phyloP scores from a whole-genome alignment of 35 echinoderm and acorn worm species.

The Lytechinus pictus region DNA sequence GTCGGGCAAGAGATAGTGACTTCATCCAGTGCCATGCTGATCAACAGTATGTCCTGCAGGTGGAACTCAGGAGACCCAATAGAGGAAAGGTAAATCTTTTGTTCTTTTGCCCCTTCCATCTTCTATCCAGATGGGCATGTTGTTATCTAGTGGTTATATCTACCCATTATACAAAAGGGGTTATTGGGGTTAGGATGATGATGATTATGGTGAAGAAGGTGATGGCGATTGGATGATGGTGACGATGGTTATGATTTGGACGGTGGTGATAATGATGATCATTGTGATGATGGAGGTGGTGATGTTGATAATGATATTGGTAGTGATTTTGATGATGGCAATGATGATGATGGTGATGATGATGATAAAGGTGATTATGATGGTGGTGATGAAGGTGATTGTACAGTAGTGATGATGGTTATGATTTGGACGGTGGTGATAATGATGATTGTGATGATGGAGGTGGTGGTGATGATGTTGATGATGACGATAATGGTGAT shows the following conservation, averaged over 20 bases:
- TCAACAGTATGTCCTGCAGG: slow-evolving; percentile 86
- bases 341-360: slow-evolving; percentile 52
- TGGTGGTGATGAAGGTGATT: slow-evolving; percentile 43
- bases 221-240: background rate
- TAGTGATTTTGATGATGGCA: slow-evolving; percentile 7
- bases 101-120: background rate
- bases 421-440: no score
- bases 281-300: slow-evolving; percentile 23
- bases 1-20: slow-evolving; percentile 71
- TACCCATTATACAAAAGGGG: background rate
- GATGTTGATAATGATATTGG: background rate
- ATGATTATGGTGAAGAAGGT: background rate
- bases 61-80: slow-evolving; percentile 73
- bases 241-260: background rate
- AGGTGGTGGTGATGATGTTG: background rate
- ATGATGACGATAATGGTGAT: background rate
- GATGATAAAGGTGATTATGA: slow-evolving; percentile 31
- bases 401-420: background rate
- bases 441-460: no score
- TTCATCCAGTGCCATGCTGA: slow-evolving; percentile 75
- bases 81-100: slow-evolving; percentile 62
- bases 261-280: slow-evolving; percentile 7
- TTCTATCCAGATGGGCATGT: background rate
- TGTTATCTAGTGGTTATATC: background rate
- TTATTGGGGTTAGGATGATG: no score